A percentile compares a stretch with the other conserved stretches of the same genome.
phyloP scores from a whole-genome alignment of 2,113 vertebrate species.

The Tychaedon coryphoeus region DNA sequence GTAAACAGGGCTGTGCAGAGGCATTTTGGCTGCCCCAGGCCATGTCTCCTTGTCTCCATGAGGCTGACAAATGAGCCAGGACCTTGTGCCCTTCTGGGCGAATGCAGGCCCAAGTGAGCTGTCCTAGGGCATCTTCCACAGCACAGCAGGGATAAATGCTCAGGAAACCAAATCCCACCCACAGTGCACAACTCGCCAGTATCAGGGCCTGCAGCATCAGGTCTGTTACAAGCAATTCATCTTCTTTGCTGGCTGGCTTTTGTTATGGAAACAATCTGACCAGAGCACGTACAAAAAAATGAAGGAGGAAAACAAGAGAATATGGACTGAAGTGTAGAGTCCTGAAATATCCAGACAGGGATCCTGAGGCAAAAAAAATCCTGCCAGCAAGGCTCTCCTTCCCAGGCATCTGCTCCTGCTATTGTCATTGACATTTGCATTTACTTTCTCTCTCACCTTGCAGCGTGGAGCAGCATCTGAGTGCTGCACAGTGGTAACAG shows the following conservation, averaged over 20 bases:
- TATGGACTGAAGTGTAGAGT: neutral
- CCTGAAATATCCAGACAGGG: neutral
- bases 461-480: neutral
- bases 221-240: neutral
- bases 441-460: neutral
- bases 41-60: neutral
- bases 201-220: accelerated
- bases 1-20: neutral
- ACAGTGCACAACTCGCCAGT: accelerated
- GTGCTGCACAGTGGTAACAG: neutral
- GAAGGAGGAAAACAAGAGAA: neutral
- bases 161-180: neutral
- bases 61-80: neutral
- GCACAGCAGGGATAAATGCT: neutral
- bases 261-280: neutral
- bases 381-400: neutral
- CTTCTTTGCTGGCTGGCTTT: neutral
- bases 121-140: neutral
- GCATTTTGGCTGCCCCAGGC: neutral
- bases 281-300: neutral
- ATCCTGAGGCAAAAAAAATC: neutral
- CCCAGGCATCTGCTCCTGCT: neutral
- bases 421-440: neutral
- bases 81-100: neutral
- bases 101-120: neutral